Conservation (phyloP, 2,113 vertebrate genomes). For the Tretioscincus oriximinensis region DNA sequence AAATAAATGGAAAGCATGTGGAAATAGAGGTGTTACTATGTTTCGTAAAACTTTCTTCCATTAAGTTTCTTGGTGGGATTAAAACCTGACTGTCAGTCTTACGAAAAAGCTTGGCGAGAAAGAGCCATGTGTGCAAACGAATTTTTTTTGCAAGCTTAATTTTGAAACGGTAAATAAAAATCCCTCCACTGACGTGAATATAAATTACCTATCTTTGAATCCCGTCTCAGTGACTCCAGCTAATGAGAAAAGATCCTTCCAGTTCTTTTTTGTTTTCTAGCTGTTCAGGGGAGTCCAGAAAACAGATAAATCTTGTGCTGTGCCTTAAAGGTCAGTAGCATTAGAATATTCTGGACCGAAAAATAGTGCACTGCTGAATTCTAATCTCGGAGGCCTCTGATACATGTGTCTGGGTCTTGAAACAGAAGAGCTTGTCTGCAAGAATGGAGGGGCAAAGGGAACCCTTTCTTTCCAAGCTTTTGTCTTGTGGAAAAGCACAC, state of each 20-base stretch:
- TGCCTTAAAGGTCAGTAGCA: fast-evolving
- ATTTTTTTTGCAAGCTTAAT: neutral
- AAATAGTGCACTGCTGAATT: fast-evolving
- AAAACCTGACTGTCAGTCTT: neutral
- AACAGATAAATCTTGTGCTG: fast-evolving
- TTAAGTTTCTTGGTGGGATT: neutral
- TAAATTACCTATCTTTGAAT: fast-evolving
- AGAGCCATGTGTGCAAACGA: neutral
- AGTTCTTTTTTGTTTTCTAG: fast-evolving
- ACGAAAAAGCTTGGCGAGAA: too few species aligned
- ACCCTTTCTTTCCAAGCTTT: neutral
- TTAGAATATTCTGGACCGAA: neutral
- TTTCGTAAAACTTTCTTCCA: neutral
- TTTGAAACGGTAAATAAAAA: fast-evolving
- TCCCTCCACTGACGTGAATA: fast-evolving
- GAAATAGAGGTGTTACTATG: neutral
- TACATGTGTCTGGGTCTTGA: fast-evolving
- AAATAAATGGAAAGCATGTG: neutral
- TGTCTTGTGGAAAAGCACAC: neutral
- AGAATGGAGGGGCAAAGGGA: neutral
- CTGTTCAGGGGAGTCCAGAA: fast-evolving
- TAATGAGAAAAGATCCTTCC: neutral
- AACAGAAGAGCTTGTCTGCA: neutral
- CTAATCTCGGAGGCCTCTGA: neutral
- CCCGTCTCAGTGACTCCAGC: neutral